These are phyloP conservation scores for Syritta pipiens DNA, from an alignment of 2,888 invertebrate species.

Conservation along the genomic window DNA sequence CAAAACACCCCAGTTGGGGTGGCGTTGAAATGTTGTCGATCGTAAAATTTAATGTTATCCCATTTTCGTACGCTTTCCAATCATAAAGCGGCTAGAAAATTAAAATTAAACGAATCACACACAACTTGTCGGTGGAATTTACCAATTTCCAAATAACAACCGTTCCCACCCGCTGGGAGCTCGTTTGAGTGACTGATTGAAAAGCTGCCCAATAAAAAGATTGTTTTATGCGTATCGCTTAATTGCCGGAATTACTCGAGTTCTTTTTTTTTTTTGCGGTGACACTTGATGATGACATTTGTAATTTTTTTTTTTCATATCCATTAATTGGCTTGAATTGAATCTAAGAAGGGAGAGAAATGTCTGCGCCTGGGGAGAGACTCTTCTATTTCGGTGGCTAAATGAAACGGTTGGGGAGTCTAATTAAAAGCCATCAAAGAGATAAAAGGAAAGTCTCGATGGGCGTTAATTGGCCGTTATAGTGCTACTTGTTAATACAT, in stretches of 20 bases:
- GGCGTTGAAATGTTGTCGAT: constrained; percentile 18
- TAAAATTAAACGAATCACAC: constrained; percentile 32
- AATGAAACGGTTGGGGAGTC: no score
- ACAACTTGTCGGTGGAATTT: constrained; percentile 22
- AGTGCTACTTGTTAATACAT: no score
- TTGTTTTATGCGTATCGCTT: constrained; percentile 16
- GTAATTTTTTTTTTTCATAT: no score
- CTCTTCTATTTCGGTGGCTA: no score
- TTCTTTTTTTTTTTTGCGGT: neutral
- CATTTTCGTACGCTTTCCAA: constrained; percentile 16
- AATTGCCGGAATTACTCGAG: constrained; percentile 29
- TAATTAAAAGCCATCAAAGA: no score
- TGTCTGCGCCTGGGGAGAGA: no score
- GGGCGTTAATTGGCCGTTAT: no score
- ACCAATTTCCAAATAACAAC: constrained; percentile 13
- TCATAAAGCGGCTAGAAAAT: constrained; percentile 32
- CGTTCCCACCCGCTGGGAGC: constrained; percentile 20
- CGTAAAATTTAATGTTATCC: constrained; percentile 32
- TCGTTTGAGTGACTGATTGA: constrained; percentile 21
- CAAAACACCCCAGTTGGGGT: no score
- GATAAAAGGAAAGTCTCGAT: no score
- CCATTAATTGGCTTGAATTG: constrained; percentile 31
- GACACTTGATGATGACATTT: constrained; percentile 22
- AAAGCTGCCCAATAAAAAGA: constrained; percentile 31
- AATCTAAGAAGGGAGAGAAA: no score